Base-by-base conservation (phyloP, 1,140 invertebrate species). In the Schlechtendalia chinensis region DNA sequence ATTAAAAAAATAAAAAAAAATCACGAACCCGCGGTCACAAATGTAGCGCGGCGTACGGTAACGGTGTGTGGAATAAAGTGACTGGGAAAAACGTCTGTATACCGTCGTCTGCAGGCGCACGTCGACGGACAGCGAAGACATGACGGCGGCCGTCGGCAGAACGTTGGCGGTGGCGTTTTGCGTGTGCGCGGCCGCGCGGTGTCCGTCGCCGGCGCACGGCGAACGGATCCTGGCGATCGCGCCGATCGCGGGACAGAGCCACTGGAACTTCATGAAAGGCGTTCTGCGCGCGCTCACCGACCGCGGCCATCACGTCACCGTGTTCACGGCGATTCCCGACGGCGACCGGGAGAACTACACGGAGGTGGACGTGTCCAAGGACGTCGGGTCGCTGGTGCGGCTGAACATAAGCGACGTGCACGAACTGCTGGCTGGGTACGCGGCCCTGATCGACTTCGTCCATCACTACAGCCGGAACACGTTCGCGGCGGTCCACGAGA, bases 241-340 rank as follows among this genome's bases (percentile, higher is more conserved):
- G 32, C 82, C 84, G 6, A 63, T 83, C 24, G 75, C 81, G 3
- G 83, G 81, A 3, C 84, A 82, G 82, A 87, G 85, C 81, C 86
- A 87, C 75, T 85, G 83, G 59, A 82, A 83, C 45, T 82, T 86
- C 17, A 85, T 85, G 59, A 82, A 84, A 65, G 82, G 84, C 4
- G 45, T 86, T 4, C 75, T 85, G 5, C 69, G 83, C 5, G 84
- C 81, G 17, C 81, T 86, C 24, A 83, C 83, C 6, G 45, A 63
- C 0, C 61, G 83, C 72, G 84, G 84, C 14, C 86, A 86, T 82
- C 56, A 84, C 10, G 27, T 86, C 0, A 84, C 83, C 0, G 83
- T 85, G 1, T 27, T 84, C 1, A 85, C 83, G 72, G 83, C 87
- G 8, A 89, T 88, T 82, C 39, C 80, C 1, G 29, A 67, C 12